Base-by-base conservation (phyloP, 2,888 invertebrate genomes). In the Altica lythri region DNA sequence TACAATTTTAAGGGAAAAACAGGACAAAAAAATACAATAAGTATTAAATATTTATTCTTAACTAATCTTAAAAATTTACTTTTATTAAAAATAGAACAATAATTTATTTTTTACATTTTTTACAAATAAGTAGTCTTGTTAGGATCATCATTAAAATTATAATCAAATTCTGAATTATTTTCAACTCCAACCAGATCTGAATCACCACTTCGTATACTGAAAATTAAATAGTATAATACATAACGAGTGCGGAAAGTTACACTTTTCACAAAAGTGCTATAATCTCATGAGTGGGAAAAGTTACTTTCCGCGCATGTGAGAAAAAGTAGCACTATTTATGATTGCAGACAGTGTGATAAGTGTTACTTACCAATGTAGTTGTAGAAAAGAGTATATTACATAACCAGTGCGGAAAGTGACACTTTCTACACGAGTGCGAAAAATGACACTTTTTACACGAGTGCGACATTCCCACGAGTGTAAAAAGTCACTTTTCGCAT, bases 101-200 rank as follows among this genome's bases (percentile, higher is more conserved):
- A n/a, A n/a, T 27, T 5, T 2, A 35, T 17, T 9, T 17, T 5
- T 17, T 14, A 35, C 13, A 12, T 14, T 16, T 13, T 35, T 50
- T 19, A 55, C n/a, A 55, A 43, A 55, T 55, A 51, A 1, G 55
- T 51, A 8, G 42, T 47, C 27, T 12, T 51, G 13, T 47, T 38
- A 14, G 45, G 13, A 9, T 12, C n/a, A 13, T 38, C 16, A 17
- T 50, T 45, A 18, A 54, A 57, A 8, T 38, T 40, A 12, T 55
- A 60, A 50, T 76, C 73, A 74, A 86, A 86, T 69, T 85, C 82
- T 4, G 84, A 83, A 72, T 84, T 77, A 65, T 87, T 80, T 68
- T 86, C 86, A 32, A 86, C 79, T 25, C 86, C 86, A 61, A 85
- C 81, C 55, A 87, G 74, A 64, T 86, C 86, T 0, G 86, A 86